phyloP scores from a whole-genome alignment of 2,797 vertebrate species.

The Danio albolineatus region DNA sequence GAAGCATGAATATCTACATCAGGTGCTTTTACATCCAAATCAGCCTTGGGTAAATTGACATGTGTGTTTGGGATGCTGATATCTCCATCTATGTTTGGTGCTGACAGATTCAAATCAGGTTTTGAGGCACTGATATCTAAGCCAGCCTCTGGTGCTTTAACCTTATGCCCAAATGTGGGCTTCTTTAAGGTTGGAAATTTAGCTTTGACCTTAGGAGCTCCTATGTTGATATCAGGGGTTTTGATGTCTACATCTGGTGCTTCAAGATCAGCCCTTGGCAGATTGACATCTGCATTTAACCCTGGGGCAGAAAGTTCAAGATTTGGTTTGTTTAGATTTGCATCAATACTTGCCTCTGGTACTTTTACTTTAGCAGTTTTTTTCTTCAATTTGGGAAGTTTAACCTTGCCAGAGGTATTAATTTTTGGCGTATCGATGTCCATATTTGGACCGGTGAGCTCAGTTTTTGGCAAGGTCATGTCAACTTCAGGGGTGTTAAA shows the following conservation, averaged over 20 bases:
- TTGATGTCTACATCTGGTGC: slow-evolving; percentile 62
- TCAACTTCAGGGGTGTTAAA: slow-evolving; percentile 47
- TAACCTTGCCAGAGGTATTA: slow-evolving; percentile 66
- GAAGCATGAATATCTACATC: slow-evolving; percentile 59
- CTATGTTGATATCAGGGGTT: slow-evolving; percentile 59
- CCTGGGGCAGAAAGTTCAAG: slow-evolving; percentile 66
- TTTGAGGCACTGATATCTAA: slow-evolving; percentile 51
- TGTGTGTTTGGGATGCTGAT: slow-evolving; percentile 56
- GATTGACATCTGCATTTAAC: slow-evolving; percentile 53
- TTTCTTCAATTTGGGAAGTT: slow-evolving; percentile 68
- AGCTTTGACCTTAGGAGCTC: slow-evolving; percentile 61
- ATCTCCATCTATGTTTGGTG: slow-evolving; percentile 45
- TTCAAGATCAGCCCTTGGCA: slow-evolving; percentile 62
- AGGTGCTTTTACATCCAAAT: slow-evolving; percentile 61
- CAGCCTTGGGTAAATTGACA: slow-evolving; percentile 48
- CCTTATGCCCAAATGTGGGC: slow-evolving; percentile 59
- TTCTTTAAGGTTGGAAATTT: slow-evolving; percentile 67
- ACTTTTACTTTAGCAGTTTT: slow-evolving; percentile 63
- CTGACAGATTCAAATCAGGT: slow-evolving; percentile 46
- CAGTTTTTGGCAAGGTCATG: slow-evolving; percentile 57
- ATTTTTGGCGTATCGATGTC: slow-evolving; percentile 61
- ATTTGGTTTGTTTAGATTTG: slow-evolving; percentile 64
- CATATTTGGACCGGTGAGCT: slow-evolving; percentile 57
- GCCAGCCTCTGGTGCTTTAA: slow-evolving; percentile 64
- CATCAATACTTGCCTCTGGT: slow-evolving; percentile 63